Evolutionary conservation across 2,113 vertebrate species (phyloP).

Genomic region (Puffinus mauretanicus): DNA sequence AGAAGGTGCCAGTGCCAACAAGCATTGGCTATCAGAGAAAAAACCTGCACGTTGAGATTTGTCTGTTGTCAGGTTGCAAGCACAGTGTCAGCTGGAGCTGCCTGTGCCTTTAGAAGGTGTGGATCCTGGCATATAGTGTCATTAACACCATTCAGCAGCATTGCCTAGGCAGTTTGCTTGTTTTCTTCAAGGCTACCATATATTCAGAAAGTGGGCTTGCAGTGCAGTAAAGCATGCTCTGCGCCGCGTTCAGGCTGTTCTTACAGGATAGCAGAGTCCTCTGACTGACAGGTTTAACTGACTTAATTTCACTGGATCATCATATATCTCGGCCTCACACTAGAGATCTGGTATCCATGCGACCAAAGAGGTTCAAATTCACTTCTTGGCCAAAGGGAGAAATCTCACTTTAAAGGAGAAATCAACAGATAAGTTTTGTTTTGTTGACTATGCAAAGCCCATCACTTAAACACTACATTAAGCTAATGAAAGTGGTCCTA

Average conservation of each 20-base stretch:
- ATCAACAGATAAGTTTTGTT: not conserved
- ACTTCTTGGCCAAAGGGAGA: not conserved
- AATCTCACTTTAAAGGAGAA: not conserved
- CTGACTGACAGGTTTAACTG: not conserved
- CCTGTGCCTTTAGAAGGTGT: not conserved
- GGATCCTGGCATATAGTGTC: not conserved
- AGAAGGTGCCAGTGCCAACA: not conserved
- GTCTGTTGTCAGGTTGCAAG: not conserved
- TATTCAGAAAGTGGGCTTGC: not conserved
- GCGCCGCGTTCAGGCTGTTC: not conserved
- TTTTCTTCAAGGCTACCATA: not conserved
- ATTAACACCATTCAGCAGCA: not conserved
- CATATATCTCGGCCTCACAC: not conserved
- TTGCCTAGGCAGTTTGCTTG: no score
- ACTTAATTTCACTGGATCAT: not conserved
- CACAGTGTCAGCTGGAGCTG: not conserved
- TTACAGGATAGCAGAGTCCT: not conserved
- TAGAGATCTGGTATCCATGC: not conserved
- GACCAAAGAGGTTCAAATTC: not conserved
- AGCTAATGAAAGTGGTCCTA: not conserved
- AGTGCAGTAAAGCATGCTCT: not conserved
- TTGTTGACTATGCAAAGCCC: not conserved
- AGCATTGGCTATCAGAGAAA: not conserved
- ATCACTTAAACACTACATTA: not conserved
- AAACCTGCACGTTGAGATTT: rapidly evolving